Base-by-base conservation (phyloP, 2,797 vertebrate species). In the Limosa lapponica region DNA sequence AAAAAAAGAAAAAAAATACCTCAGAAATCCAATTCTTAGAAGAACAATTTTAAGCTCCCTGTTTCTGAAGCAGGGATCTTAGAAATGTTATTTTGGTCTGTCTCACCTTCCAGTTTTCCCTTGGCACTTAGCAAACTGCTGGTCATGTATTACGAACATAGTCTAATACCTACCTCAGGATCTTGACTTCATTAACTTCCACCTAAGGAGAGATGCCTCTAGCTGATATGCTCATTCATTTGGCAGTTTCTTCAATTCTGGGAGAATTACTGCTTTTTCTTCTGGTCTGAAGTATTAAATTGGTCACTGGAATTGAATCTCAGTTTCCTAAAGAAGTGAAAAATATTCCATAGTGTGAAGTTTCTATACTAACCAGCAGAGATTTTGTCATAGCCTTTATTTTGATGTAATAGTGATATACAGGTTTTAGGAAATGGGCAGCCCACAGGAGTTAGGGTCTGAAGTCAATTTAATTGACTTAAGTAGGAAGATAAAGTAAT, bases 101-200 rank as follows among this genome's bases (percentile, higher is more conserved):
- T 37, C 55, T 90, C 0, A 1, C 41, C 66, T 89, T 84, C 55
- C 0, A 0, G 5, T 65, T 95, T 94, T 90, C 55, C 73, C 36
- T 59, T 58, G 37, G 27, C 46, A 34, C 82, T 91, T 69, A 48
- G 62, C 44, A 87, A 91, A 58, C 77, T 77, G 52, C 74, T 85
- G 71, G 62, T 92, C 70, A 84, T 95, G 73, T 91, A 64, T 96
- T 94, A 96, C 82, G 82, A 96, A 89, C 80, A 28, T 57, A 57
- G 65, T 87, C 80, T 94, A 90, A 93, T 88, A 58, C 70, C 12
- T 17, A 89, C 87, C 70, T 84, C 70, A 82, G 64, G 80, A 81
- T 93, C 73, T 82, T 64, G 77, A 77, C 87, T 94, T 95, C 94
- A 95, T 94, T 97, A 96, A 88, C 80, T 96, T 83, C 34, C 13